Percentiles rank a stretch among this genome's conserved stretches.
Evolutionary conservation across 2,888 invertebrate genomes (phyloP).

Genomic region (Melanargia galathea): DNA sequence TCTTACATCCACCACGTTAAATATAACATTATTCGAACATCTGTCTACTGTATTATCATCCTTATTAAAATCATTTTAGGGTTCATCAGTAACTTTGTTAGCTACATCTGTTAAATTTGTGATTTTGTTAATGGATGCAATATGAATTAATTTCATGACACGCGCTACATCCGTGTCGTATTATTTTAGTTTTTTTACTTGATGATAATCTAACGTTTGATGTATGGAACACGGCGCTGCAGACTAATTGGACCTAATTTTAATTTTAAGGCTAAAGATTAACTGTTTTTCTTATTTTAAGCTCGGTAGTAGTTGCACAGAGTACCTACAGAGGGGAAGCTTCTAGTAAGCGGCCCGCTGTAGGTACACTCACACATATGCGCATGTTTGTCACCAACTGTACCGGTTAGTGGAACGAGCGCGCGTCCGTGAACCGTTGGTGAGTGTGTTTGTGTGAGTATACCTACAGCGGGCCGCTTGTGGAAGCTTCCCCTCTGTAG

Average conservation of each 20-base stretch:
- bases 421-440: too few species aligned
- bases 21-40: slow-evolving; percentile 2
- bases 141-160: slow-evolving; percentile 50
- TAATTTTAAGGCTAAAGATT: slow-evolving; percentile 4
- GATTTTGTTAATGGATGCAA: slow-evolving; percentile 44
- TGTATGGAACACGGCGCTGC: slow-evolving; percentile 17
- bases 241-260: slow-evolving; percentile 21
- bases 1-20: slow-evolving; percentile 40
- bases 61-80: slow-evolving; percentile 24
- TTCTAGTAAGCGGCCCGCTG: too few species aligned
- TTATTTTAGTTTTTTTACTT: slow-evolving; percentile 34
- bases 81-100: slow-evolving; percentile 11
- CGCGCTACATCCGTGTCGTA: slow-evolving; percentile 47
- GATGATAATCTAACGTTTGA: slow-evolving; percentile 29
- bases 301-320: background rate
- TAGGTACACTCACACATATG: too few species aligned
- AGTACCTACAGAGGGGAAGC: too few species aligned
- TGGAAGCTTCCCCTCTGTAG: too few species aligned
- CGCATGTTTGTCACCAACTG: too few species aligned
- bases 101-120: slow-evolving; percentile 23
- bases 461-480: too few species aligned
- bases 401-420: too few species aligned
- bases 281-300: background rate
- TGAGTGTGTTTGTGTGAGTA: too few species aligned
- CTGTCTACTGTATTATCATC: slow-evolving; percentile 25